Conservation (phyloP, 1,140 invertebrate species). For the Heliconius eleuchia region DNA sequence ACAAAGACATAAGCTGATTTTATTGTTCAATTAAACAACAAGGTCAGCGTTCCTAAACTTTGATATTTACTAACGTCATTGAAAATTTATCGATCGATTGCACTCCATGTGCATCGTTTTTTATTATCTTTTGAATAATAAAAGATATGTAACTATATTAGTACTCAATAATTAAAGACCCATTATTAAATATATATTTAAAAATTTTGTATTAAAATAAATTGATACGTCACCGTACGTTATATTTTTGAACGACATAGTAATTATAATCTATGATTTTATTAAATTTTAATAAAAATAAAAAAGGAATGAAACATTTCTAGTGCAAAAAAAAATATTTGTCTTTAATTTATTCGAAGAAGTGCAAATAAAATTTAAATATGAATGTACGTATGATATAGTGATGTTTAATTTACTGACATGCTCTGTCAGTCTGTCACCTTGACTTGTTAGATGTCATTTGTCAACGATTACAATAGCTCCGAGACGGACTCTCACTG, state of each 20-base stretch:
- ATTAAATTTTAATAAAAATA: too few relatives aligned
- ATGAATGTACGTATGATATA: too few relatives aligned
- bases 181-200: not conserved
- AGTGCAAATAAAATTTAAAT: too few relatives aligned
- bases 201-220: not conserved
- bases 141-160: not conserved
- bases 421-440: slow-evolving; percentile 8
- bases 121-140: not conserved
- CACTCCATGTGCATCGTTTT: not conserved
- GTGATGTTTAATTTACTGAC: not conserved
- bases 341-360: too few relatives aligned
- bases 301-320: too few relatives aligned
- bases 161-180: not conserved
- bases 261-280: not conserved
- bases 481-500: slow-evolving; percentile 7
- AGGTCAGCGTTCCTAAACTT: slow-evolving; percentile 11
- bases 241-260: not conserved
- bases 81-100: not conserved
- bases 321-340: too few relatives aligned
- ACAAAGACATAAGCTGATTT: not conserved
- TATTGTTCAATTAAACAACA: not conserved
- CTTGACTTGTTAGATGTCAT: slow-evolving; percentile 14
- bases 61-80: slow-evolving; percentile 11
- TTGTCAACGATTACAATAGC: slow-evolving; percentile 8
- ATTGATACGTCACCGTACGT: not conserved